These are phyloP conservation scores for Ctenodactylus gundi DNA, from an alignment of 2,113 vertebrate species.

Conservation along the genomic window DNA sequence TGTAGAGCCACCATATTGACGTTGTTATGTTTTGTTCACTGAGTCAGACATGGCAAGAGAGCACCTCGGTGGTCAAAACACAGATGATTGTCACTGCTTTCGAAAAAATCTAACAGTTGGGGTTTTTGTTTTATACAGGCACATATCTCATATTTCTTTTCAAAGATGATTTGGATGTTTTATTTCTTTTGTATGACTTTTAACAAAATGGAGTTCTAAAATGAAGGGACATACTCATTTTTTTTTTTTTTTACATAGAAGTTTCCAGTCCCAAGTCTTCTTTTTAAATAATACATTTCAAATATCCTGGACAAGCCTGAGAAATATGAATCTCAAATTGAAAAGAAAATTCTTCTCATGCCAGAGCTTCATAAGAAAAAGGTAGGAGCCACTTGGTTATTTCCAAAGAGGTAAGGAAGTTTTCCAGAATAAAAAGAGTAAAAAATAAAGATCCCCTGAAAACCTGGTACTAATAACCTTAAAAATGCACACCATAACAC, in stretches of 20 bases:
- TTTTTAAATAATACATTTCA: background rate
- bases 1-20: background rate
- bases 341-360: conserved; percentile 1
- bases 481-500: conserved; percentile 33
- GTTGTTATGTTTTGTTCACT: background rate
- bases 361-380: background rate
- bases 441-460: conserved; percentile 33
- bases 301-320: background rate
- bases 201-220: background rate
- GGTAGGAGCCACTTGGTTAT: background rate
- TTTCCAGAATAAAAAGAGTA: background rate
- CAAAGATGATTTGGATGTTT: background rate
- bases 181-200: background rate
- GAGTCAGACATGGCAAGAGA: background rate
- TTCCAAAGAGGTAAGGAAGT: conserved; percentile 15
- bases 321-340: background rate
- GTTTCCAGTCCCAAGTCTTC: background rate
- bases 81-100: background rate
- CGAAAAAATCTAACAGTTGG: background rate
- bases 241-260: background rate
- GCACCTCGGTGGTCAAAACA: no score
- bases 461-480: background rate
- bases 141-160: background rate
- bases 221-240: background rate
- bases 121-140: background rate